Percentiles rank a stretch among this genome's conserved stretches.
These are phyloP conservation scores for Trachythela sp. DNA, from an alignment of 64 coral and sea anemone genomes.

Conservation along the genomic window DNA sequence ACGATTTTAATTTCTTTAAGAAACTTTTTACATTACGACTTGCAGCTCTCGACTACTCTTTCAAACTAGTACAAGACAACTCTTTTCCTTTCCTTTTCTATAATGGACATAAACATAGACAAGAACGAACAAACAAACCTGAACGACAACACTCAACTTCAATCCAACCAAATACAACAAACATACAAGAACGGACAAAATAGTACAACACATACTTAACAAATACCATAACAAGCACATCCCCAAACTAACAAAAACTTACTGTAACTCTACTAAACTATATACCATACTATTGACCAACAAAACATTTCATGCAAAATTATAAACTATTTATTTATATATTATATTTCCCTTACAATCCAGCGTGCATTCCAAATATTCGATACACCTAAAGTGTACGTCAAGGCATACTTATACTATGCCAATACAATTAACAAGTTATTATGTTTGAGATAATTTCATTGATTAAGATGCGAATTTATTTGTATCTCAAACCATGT, in stretches of 20 bases:
- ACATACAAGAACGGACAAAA: not conserved
- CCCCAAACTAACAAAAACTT: conserved; percentile 13
- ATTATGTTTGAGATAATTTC: too few relatives aligned
- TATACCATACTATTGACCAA: not conserved
- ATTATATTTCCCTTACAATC: too few relatives aligned
- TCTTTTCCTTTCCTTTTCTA: not conserved
- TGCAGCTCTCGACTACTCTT: not conserved
- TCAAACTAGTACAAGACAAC: not conserved
- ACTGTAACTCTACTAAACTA: not conserved
- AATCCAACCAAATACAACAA: conserved; percentile 23
- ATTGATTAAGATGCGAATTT: too few relatives aligned
- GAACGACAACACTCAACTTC: not conserved
- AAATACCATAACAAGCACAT: conserved; percentile 36
- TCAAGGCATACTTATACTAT: too few relatives aligned
- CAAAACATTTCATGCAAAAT: not conserved
- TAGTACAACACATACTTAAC: not conserved
- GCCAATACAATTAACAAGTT: too few relatives aligned
- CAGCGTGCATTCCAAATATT: too few relatives aligned
- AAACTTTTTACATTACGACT: not conserved
- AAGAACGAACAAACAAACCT: not conserved
- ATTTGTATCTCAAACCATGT: too few relatives aligned
- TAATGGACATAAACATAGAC: not conserved
- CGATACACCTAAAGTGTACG: too few relatives aligned
- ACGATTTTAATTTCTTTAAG: conserved; percentile 22
- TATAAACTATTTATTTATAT: not conserved